A percentile compares a stretch with the other conserved stretches of the same genome.
Evolutionary conservation across 2,888 invertebrate species (phyloP).

Genomic region (Pristionchus entomophagus): DNA sequence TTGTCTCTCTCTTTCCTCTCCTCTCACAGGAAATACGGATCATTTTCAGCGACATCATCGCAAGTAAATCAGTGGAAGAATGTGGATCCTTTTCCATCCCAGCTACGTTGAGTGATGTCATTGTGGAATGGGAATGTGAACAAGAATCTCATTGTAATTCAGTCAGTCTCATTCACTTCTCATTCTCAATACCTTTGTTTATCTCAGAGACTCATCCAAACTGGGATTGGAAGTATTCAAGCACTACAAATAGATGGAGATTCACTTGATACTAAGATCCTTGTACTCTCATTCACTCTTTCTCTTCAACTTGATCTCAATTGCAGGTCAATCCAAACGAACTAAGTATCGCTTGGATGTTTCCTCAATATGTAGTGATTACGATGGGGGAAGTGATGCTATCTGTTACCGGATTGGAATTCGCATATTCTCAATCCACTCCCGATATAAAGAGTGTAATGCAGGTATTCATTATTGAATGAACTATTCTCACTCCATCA

Average conservation of each 20-base stretch:
- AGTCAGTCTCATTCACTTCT: too few relatives aligned
- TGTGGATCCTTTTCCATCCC: background rate
- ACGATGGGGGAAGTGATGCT: conserved; percentile 96
- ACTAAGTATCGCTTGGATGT: conserved; percentile 79
- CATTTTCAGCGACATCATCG: background rate
- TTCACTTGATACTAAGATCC: background rate
- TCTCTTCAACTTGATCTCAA: too few relatives aligned
- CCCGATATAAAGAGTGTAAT: conserved; percentile 93
- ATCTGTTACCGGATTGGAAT: conserved; percentile 94
- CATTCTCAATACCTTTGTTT: too few relatives aligned
- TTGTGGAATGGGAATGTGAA: background rate
- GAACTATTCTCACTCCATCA: background rate
- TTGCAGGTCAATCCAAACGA: conserved; percentile 67
- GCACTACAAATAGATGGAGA: too few relatives aligned
- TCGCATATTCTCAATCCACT: conserved; percentile 92
- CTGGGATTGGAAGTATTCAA: too few relatives aligned
- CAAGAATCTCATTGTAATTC: background rate
- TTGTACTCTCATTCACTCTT: background rate
- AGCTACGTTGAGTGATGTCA: background rate
- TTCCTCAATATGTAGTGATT: conserved; percentile 93
- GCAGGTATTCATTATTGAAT: conserved; percentile 54
- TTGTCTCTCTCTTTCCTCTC: too few relatives aligned
- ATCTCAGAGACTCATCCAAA: too few relatives aligned
- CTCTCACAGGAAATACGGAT: too few relatives aligned
- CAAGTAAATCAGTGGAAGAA: background rate